A percentile compares a stretch with the other conserved stretches of the same genome.
phyloP scores from a whole-genome alignment of 2,797 vertebrate species.

The Tolypeutes matacus region DNA sequence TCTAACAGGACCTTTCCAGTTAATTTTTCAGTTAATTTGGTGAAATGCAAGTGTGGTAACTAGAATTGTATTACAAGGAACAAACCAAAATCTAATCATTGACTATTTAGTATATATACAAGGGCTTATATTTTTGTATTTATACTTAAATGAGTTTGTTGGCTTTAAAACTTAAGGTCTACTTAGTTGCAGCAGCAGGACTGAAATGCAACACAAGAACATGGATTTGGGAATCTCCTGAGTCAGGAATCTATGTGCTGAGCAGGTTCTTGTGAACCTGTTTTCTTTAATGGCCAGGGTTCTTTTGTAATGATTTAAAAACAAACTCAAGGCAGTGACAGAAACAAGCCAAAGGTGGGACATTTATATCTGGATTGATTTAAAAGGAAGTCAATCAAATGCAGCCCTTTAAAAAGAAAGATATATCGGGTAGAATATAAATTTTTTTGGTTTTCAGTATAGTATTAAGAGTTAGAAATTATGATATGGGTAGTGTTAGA shows the following conservation, averaged over 20 bases:
- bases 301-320: conserved; percentile 55
- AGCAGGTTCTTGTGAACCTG: not conserved
- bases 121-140: conserved; percentile 12
- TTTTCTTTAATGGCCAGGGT: not conserved
- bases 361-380: not conserved
- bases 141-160: not conserved
- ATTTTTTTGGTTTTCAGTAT: not conserved
- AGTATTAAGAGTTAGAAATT: conserved; percentile 33
- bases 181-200: not conserved
- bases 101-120: not conserved
- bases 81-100: not conserved
- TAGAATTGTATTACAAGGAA: conserved; percentile 17
- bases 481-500: conserved; percentile 2
- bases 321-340: not conserved
- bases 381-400: conserved; percentile 15
- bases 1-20: not conserved
- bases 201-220: not conserved
- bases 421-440: not conserved
- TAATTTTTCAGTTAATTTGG: conserved; percentile 18
- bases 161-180: not conserved
- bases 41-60: not conserved
- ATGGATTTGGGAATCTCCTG: not conserved
- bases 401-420: not conserved
- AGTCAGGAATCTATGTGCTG: not conserved
- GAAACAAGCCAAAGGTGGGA: conserved; percentile 38